These are phyloP conservation scores for Halcyon chelicuti DNA, from an alignment of 2,797 vertebrate species.

Conservation along the genomic window DNA sequence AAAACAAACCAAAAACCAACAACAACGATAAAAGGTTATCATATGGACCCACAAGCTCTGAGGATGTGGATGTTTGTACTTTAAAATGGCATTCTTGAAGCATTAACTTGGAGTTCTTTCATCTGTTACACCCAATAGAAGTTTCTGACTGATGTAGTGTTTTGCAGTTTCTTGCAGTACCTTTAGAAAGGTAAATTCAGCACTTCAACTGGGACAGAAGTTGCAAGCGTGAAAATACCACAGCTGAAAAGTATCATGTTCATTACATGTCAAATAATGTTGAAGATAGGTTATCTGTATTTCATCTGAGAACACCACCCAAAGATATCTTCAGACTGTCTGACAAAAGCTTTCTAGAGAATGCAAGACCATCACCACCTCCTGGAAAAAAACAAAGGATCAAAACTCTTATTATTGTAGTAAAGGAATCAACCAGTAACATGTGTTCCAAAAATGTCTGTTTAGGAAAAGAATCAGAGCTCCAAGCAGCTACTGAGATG, in stretches of 20 bases:
- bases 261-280: not conserved
- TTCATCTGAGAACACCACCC: not conserved
- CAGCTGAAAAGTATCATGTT: not conserved
- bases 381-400: not conserved
- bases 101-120: not conserved
- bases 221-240: not conserved
- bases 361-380: not conserved
- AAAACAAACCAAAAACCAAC: not conserved
- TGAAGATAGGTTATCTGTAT: not conserved
- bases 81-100: not conserved
- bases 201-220: not conserved
- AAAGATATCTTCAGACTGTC: not conserved
- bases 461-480: not conserved
- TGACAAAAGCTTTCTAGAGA: not conserved
- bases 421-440: not conserved
- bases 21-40: not conserved
- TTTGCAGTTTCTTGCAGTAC: not conserved
- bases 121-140: not conserved
- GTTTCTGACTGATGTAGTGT: not conserved
- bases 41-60: not conserved
- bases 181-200: not conserved
- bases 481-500: not conserved
- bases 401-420: not conserved
- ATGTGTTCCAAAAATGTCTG: fast-evolving
- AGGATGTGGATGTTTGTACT: fast-evolving